Evolutionary conservation across 2,888 invertebrate species (phyloP).

Genomic region (Orthosia gracilis): DNA sequence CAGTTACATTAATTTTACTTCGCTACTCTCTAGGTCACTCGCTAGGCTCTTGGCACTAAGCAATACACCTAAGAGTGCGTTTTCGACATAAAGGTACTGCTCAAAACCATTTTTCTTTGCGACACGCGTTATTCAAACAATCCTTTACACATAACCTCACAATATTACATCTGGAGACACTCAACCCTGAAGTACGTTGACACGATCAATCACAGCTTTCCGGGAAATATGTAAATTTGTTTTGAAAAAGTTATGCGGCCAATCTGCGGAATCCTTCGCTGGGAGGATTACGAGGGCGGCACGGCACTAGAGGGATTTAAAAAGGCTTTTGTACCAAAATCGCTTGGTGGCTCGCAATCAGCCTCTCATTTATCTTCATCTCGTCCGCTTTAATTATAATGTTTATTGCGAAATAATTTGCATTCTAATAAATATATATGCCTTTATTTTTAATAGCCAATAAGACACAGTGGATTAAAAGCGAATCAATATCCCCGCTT

Average conservation of each 20-base stretch:
- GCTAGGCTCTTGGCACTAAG: too few relatives aligned
- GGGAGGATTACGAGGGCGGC: slow-evolving; percentile 73
- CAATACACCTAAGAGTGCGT: too few relatives aligned
- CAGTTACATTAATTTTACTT: too few relatives aligned
- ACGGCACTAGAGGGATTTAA: slow-evolving; percentile 74
- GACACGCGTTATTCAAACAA: not conserved
- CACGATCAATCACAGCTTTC: slow-evolving; percentile 76
- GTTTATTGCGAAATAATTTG: slow-evolving; percentile 57
- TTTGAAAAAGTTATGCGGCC: slow-evolving; percentile 82
- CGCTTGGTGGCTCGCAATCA: slow-evolving; percentile 69
- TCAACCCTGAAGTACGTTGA: slow-evolving; percentile 61
- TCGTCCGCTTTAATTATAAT: slow-evolving; percentile 70
- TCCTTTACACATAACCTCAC: not conserved
- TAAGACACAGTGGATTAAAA: not conserved
- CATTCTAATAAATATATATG: slow-evolving; percentile 14
- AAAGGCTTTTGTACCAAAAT: slow-evolving; percentile 77
- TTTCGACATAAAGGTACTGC: too few relatives aligned
- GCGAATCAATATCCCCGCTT: not conserved
- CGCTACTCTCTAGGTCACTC: too few relatives aligned
- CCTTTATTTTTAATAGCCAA: slow-evolving; percentile 16
- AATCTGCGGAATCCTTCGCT: slow-evolving; percentile 77
- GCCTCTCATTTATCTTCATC: slow-evolving; percentile 77
- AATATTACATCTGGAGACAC: slow-evolving; percentile 21
- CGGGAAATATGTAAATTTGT: slow-evolving; percentile 84
- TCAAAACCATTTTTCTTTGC: not conserved